Evolutionary conservation across 2,797 vertebrate species (phyloP).

Genomic region (Cyclopterus lumpus): DNA sequence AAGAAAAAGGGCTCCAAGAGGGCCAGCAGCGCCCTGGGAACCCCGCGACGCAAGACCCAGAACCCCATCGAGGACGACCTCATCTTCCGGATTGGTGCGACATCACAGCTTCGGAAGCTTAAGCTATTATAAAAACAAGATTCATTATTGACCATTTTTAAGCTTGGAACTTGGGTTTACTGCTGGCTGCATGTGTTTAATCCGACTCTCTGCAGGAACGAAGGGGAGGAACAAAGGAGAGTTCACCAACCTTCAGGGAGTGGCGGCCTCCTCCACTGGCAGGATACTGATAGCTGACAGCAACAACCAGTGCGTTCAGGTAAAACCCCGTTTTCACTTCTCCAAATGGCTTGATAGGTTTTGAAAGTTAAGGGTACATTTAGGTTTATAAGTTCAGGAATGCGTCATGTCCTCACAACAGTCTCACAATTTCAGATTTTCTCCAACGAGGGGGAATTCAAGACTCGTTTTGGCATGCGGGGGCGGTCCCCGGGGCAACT

Average conservation of each 20-base stretch:
- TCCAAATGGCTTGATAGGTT: not conserved
- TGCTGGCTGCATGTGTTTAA: not conserved
- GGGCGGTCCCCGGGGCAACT: slow-evolving; percentile 95
- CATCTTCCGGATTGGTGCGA: slow-evolving; percentile 94
- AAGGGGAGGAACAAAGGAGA: slow-evolving; percentile 99
- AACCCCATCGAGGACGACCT: slow-evolving; percentile 98
- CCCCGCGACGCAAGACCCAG: slow-evolving; percentile 91
- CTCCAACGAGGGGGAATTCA: slow-evolving; percentile 96
- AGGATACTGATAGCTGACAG: slow-evolving; percentile 97
- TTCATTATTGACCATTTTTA: not conserved
- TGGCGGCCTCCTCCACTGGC: slow-evolving; percentile 90
- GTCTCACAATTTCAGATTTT: slow-evolving; percentile 86
- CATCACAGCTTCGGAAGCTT: not conserved
- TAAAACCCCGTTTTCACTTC: slow-evolving; percentile 55
- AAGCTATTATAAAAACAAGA: not conserved
- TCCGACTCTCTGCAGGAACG: slow-evolving; percentile 83
- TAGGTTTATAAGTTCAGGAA: not conserved
- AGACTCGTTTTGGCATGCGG: slow-evolving; percentile 94
- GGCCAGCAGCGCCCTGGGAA: slow-evolving; percentile 95
- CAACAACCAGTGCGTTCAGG: slow-evolving; percentile 99
- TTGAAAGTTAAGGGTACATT: not conserved
- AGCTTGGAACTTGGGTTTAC: not conserved
- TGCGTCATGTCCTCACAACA: not conserved
- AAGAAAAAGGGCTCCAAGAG: slow-evolving; percentile 95
- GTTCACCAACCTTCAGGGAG: slow-evolving; percentile 98